Base-by-base conservation (phyloP, 2,797 vertebrate genomes). In the Emydoidea blandingii region DNA sequence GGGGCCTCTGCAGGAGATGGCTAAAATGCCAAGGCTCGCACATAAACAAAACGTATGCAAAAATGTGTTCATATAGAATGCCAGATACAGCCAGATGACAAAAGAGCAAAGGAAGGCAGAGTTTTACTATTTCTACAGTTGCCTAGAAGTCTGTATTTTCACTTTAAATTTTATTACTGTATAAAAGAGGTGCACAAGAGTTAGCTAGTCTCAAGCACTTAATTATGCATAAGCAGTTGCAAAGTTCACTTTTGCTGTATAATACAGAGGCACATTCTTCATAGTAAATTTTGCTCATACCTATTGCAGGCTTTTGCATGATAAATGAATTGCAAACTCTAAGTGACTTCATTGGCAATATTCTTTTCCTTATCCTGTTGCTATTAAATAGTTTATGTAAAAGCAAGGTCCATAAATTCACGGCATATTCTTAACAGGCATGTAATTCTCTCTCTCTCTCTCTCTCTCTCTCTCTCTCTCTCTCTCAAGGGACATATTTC, bases 31-130 rank as follows among this genome's bases (percentile, higher is more conserved):
- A 98, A 97, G 93, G 92, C 95, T 97, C 59, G 31, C 97, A 98
- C 95, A 98, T 98, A 97, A 98, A 98, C 95, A 96, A 98, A 98
- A 98, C 97, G 95, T 97, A 98, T 98, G 97, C 97, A 98, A 98
- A 98, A 98, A 97, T 96, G 93, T 96, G 88, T 97, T 96, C 94
- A 65, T 93, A 97, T 95, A 96, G 87, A 93, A 97, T 92, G 92
- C 93, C 82, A 97, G 86, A 96, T 68, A 92, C 53, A 94, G 95
- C 78, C 94, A 96, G 90, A 97, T 95, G 91, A 98, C 87, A 97
- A 96, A 97, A 96, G 72, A 92, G 52, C 76, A 90, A 62, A 92
- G 57, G 94, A 97, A 97, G 86, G 87, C 1, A 95, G 96, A 92
- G 68, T 89, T 95, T 91, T 95, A 50, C 49, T 14, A 79, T 92